phyloP scores from a whole-genome alignment of 2,113 vertebrate species.

The Grammomys dolichurus region DNA sequence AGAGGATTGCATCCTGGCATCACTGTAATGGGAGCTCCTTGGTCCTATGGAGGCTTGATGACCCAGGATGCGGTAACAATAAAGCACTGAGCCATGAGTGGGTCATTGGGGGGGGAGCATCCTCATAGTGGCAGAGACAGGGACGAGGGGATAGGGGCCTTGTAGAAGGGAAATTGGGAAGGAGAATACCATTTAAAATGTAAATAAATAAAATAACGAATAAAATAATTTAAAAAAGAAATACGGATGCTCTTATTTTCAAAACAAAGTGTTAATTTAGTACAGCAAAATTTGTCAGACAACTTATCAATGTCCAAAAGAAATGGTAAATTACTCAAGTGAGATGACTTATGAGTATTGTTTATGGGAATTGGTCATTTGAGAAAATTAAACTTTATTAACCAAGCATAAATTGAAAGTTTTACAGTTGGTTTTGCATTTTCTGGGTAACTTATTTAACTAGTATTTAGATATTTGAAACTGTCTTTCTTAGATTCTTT shows the following conservation, averaged over 20 bases:
- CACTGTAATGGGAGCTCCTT: too few relatives aligned
- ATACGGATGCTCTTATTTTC: slow-evolving; percentile 19
- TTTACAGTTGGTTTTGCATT: not conserved
- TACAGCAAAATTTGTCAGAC: not conserved
- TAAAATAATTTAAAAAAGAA: not conserved
- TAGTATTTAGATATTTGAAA: slow-evolving; percentile 37
- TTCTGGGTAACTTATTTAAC: slow-evolving; percentile 19
- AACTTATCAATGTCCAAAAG: slow-evolving; percentile 6
- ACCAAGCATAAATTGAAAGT: not conserved
- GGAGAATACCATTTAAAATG: too few relatives aligned
- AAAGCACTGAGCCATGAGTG: too few relatives aligned
- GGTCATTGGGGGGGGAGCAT: too few relatives aligned
- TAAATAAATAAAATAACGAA: too few relatives aligned
- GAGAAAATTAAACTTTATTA: not conserved
- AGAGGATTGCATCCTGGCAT: too few relatives aligned
- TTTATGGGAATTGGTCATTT: slow-evolving; percentile 11
- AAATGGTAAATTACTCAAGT: slow-evolving; percentile 16
- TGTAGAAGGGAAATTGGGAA: too few relatives aligned
- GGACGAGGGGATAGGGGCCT: too few relatives aligned
- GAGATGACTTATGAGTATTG: not conserved
- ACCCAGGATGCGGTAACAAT: too few relatives aligned
- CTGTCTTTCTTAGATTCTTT: not conserved
- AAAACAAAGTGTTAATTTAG: slow-evolving; percentile 33
- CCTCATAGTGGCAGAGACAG: too few relatives aligned
- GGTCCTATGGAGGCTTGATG: too few relatives aligned